Base-by-base conservation (phyloP, 2,797 vertebrate species). In the Corythornis leucogaster region DNA sequence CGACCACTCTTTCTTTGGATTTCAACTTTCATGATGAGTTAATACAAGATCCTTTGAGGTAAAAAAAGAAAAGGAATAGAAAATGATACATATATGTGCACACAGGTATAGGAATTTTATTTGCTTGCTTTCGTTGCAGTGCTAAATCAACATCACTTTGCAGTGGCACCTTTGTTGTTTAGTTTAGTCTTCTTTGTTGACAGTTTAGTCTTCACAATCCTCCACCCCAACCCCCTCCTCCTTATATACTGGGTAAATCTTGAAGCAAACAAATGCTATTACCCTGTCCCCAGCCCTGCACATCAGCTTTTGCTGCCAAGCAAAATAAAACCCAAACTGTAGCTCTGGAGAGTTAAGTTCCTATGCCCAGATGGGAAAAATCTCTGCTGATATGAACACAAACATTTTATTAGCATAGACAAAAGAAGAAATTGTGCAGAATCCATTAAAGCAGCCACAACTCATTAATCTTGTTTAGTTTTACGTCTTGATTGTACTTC, bases 361-460 rank as follows among this genome's bases (percentile, higher is more conserved):
- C 77, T 89, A 62, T 69, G 78, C 80, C 78, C 53, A 78, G 71
- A 61, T 78, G 67, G 89, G 76, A 68, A 80, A 89, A 71, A 90
- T 83, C 85, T 81, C 85, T 76, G 83, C 58, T 31, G 83, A 82
- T 92, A 68, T 11, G 43, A 73, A 94, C 35, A 80, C 35, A 93
- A 90, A 84, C 42, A 82, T 31, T 88, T 55, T 66, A 87, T 84
- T 91, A 92, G 87, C 57, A 64, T 7, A 85, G 73, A 83, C 73
- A 89, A 91, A 95, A 88, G 92, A 94, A 93, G 85, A 94, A 96
- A 88, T 86, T 11, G 51, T 68, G 81, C 18, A 25, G 87, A 92
- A 80, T 94, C 86, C 80, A 92, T 92, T 89, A 90, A 95, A 96
- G 87, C 83, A 93, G 91, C 80, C 80, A 80, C 38, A 63, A 74